Evolutionary conservation across 2,888 invertebrate species (phyloP).

Genomic region (Cataglyphis altisquamis): DNA sequence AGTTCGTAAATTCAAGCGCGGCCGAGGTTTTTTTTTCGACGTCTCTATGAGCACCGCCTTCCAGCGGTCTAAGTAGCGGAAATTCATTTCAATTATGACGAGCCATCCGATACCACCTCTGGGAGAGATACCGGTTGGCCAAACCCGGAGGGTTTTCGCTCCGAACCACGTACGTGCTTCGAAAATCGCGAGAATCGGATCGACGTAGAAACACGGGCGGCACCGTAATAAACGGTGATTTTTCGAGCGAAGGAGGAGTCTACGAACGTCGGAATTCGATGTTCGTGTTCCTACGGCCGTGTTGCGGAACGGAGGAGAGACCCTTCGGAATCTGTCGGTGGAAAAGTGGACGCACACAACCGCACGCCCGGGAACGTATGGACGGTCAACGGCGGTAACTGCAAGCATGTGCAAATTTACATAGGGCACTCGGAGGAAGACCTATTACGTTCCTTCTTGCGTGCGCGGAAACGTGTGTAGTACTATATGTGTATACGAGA

Average conservation of each 20-base stretch:
- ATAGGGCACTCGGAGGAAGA: conserved; percentile 70
- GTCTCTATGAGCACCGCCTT: conserved; percentile 26
- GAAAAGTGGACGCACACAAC: conserved; percentile 62
- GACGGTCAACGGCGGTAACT: conserved; percentile 64
- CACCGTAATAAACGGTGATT: conserved; percentile 17
- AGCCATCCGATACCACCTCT: conserved; percentile 12
- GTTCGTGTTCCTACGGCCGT: conserved; percentile 47
- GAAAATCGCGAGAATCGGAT: conserved; percentile 24
- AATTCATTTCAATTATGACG: conserved; percentile 48
- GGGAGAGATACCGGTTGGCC: conserved; percentile 20
- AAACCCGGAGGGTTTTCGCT: neutral
- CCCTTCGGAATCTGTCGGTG: conserved; percentile 62
- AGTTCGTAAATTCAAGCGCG: conserved; percentile 40
- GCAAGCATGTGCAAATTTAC: conserved; percentile 77
- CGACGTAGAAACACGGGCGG: conserved; percentile 21
- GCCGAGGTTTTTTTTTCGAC: conserved; percentile 31
- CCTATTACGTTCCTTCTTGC: conserved; percentile 73
- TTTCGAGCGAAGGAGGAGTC: neutral
- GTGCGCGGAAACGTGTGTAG: conserved; percentile 13
- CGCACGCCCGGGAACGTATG: conserved; percentile 57
- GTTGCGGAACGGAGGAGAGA: conserved; percentile 44
- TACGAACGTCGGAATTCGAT: conserved; percentile 52
- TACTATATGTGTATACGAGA: neutral
- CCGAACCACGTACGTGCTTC: conserved; percentile 26
- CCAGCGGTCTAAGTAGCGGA: conserved; percentile 35